phyloP scores from a whole-genome alignment of 2,888 invertebrate species.

The Melinaea marsaeus region DNA sequence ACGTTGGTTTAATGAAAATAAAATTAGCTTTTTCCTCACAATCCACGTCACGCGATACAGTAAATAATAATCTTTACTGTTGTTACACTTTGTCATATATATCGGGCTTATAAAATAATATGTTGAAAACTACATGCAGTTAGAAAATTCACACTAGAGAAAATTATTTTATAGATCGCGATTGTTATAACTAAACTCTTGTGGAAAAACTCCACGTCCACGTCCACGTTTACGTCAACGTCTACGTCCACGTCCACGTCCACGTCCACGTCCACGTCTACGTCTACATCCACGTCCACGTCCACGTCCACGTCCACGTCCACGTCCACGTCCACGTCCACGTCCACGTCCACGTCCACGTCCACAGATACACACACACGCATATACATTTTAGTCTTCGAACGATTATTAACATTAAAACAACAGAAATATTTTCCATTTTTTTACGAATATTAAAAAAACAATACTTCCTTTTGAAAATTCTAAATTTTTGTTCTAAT shows the following conservation, averaged over 20 bases:
- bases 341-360: too few relatives aligned
- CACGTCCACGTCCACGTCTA: too few relatives aligned
- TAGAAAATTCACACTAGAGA: not conserved
- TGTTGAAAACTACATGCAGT: slow-evolving; percentile 1
- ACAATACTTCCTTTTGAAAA: not conserved
- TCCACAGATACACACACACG: too few relatives aligned
- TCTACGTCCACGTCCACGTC: too few relatives aligned
- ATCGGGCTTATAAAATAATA: slow-evolving; percentile 12
- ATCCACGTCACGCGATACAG: slow-evolving; percentile 57
- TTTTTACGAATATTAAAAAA: slow-evolving; percentile 2
- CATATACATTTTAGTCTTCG: too few relatives aligned
- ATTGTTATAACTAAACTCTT: too few relatives aligned
- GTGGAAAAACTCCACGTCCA: too few relatives aligned
- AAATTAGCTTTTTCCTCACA: slow-evolving; percentile 49
- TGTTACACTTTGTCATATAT: slow-evolving; percentile 35
- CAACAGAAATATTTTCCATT: not conserved
- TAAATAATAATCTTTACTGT: slow-evolving; percentile 65
- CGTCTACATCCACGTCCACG: too few relatives aligned
- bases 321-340: too few relatives aligned
- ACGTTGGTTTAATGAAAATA: slow-evolving; percentile 63
- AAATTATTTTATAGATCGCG: not conserved
- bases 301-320: too few relatives aligned
- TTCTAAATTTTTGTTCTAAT: slow-evolving; percentile 6
- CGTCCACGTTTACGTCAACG: too few relatives aligned
- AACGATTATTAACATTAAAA: too few relatives aligned